phyloP scores from a whole-genome alignment of 2,888 invertebrate genomes.

The Brachyopa scutellaris region DNA sequence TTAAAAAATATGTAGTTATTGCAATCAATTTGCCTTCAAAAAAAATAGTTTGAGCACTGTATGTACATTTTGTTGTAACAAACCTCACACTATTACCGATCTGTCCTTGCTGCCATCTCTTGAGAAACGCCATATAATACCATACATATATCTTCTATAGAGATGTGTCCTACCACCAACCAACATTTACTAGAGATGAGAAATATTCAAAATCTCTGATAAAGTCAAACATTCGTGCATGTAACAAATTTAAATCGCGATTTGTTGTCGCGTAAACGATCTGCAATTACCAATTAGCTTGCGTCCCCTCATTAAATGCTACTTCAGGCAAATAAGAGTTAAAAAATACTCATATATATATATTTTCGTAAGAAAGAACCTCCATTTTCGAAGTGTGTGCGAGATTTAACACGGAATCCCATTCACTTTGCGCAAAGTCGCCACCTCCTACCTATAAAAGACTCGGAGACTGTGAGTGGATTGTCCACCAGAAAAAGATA shows the following conservation, averaged over 20 bases:
- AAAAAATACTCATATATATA: not conserved
- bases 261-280: constrained; percentile 66
- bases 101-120: not conserved
- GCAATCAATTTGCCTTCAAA: too few species aligned
- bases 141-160: not conserved
- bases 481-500: constrained; percentile 51
- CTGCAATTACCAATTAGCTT: constrained; percentile 71
- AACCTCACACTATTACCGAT: not conserved
- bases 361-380: constrained; percentile 28
- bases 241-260: constrained; percentile 71
- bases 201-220: constrained; percentile 45
- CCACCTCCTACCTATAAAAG: constrained; percentile 53
- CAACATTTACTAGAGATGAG: constrained; percentile 48
- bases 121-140: too few species aligned
- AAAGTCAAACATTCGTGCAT: constrained; percentile 61
- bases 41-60: too few species aligned
- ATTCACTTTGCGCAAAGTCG: constrained; percentile 66
- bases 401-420: constrained; percentile 61
- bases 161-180: constrained; percentile 41
- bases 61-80: constrained; percentile 1
- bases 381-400: constrained; percentile 51
- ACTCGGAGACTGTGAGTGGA: constrained; percentile 41
- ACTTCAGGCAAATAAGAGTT: constrained; percentile 38
- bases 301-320: constrained; percentile 68
- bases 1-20: too few species aligned